Evolutionary conservation across 2,888 invertebrate genomes (phyloP), one percentile per base, ranked within the genome.

Genomic region (Volucella inflata): DNA sequence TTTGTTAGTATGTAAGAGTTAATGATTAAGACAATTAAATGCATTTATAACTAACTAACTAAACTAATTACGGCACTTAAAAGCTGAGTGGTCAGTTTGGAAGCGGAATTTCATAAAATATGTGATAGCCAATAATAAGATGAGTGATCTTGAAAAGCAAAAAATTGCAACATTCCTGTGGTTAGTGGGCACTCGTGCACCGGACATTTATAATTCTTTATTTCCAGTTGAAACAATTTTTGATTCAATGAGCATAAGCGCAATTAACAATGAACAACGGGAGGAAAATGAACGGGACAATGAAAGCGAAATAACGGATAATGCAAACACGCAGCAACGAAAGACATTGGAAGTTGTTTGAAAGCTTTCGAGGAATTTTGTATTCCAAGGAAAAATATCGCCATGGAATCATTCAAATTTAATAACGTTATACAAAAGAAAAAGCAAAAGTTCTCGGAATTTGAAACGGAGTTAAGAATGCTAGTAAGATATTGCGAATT

Each of bases 341-440:
- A 14, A 46, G 9, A 84, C 74, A 60, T 46, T 83, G 48, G 60
- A 84, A 42, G 16, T 36, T 10, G 76, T 81, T 53, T 83, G 14
- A 50, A 53, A 38, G 59, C 57, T 50, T 83, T 83, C 60, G 78
- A 83, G 9, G 42, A 72, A 11, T 72, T 82, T 44, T 87, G 81
- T 68, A 14, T 87, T n/a, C 82, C 82, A 17, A 11, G 62, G 14
- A 70, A 59, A 53, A 80, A 40, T 46, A 55, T 60, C 50, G 44
- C 68, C 8, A 81, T 81, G 76, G 81, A 81, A 75, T 14, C 64
- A 2, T 88, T 50, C 62, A 88, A 88, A 68, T 87, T 83, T 17
- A 82, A 85, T 53, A 82, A 10, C 6, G 65, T 87, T 1, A 16
- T 60, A 21, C 87, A 87, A 77, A 79, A 83, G 44, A 80, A 83